Base-by-base conservation (phyloP, 1,140 invertebrate genomes). In the Aphaenogaster ashmeadi region DNA sequence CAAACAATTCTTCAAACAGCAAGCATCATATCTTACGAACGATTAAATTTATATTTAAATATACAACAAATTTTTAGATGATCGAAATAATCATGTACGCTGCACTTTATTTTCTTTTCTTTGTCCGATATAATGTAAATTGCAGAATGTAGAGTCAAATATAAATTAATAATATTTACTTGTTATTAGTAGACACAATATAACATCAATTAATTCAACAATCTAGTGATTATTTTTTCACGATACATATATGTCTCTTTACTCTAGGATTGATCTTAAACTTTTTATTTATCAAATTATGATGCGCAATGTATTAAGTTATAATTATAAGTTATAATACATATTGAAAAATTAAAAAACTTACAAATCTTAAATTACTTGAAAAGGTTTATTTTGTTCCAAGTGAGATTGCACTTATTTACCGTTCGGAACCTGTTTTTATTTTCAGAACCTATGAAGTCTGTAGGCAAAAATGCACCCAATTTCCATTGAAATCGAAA, bases 401-500 rank as follows among this genome's bases (percentile, higher is more conserved):
- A 47, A 60, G 7, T 27, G 33, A 74, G 18, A 62, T 60, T 62
- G 41, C 18, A 50, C 54, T 75, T 74, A 84, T 84, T 84, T 84
- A 84, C 33, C 69, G 27, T 74, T 60, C 69, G n/a, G 8, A 60
- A 60, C n/a, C 41, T 15, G 54, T 41, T 47, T 41, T 81, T 81
- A 81, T 62, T 84, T 50, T 13, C 27, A 50, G 69, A 84, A 62
- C 69, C 58, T 75, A 75, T 84, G 54, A 50, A 60, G 41, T 72
- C 79, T 74, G 27, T 44, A 60, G 80, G 54, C 41, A 60, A 74
- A 84, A 84, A 41, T 74, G 69, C 44, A 84, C 33, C 80, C 80
- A 84, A 84, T 84, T 84, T 84, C 69, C 80, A 84, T 84, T 75
- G 80, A 84, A 84, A 84, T 84, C 69, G 80, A 84, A 84, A 84